Evolutionary conservation across 2,888 invertebrate species (phyloP), one percentile per base, ranked within the genome.

Genomic region (Epinotia ramella): DNA sequence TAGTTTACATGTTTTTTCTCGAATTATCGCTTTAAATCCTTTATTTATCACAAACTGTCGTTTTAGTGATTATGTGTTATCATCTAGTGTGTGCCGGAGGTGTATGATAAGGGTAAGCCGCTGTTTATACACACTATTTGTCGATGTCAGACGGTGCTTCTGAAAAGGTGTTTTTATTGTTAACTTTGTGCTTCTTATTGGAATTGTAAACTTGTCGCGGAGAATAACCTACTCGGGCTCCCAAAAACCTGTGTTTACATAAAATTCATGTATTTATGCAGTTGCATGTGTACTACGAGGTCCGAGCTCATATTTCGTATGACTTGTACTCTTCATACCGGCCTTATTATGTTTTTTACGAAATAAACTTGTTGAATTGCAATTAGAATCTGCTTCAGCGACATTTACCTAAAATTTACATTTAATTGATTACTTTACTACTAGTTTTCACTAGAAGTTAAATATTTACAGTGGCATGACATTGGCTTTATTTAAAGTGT

Each of bases 21-120:
- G 83, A 87, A 86, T 87, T 88, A 88, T 83, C 84, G 81, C 80
- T 79, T 78, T 77, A 81, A 86, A 87, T 87, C 84, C 80, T 73
- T 79, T 82, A 81, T 79, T 86, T 85, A 86, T 86, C 82, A 80
- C 82, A 82, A 82, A 85, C 82, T 86, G 85, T 86, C 86, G 85
- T 86, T 89, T 80, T 87, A 87, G 92, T 93, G 92, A 93, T 92
- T 93, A 93, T 92, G 92, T 92, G 90, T 88, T 87, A 90, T 89
- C 88, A 90, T 88, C 87, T 84, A 84, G 85, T 86, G 89, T 88
- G 90, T 86, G 84, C 83, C 83, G 81, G 88, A 89, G 88, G 87
- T 87, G 89, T 88, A 87, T 87, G 91, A 92, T 92, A 93, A 92
- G 89, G 92, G 94, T 94, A 89, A 93, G 93, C 83, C 86, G 81